phyloP scores from a whole-genome alignment of 2,888 invertebrate genomes.

The Sepiola atlantica region DNA sequence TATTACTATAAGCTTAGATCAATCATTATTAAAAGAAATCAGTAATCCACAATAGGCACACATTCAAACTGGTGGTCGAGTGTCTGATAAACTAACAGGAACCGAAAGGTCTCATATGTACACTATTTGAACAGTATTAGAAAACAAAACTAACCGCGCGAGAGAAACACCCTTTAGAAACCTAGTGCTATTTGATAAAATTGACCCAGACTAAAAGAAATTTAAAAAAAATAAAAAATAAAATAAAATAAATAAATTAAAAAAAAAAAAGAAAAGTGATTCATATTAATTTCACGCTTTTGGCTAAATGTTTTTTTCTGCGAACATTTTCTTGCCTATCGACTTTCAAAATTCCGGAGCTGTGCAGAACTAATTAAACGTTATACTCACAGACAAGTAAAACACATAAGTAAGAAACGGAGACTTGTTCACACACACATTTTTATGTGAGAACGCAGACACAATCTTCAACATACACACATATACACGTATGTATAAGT shows the following conservation, averaged over 20 bases:
- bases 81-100: not conserved
- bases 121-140: not conserved
- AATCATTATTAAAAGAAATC: not conserved
- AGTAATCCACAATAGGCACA: not conserved
- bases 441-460: not conserved
- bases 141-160: not conserved
- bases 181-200: not conserved
- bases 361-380: not conserved
- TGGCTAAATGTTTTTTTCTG: not conserved
- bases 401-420: not conserved
- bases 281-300: not conserved
- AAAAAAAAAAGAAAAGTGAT: not conserved
- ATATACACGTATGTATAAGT: not conserved
- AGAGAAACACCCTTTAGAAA: not conserved
- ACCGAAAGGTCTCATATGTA: not conserved
- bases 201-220: not conserved
- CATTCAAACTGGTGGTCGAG: not conserved
- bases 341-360: not conserved
- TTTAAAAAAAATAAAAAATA: not conserved
- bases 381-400: not conserved
- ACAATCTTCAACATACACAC: not conserved
- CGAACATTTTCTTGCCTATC: not conserved
- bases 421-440: not conserved
- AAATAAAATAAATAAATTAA: too few relatives aligned
- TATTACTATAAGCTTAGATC: not conserved